Evolutionary conservation across 30 jellyfish, hydroid and myxozoan genomes (phyloP).

Genomic region (Hydractinia symbiolongicarpus): DNA sequence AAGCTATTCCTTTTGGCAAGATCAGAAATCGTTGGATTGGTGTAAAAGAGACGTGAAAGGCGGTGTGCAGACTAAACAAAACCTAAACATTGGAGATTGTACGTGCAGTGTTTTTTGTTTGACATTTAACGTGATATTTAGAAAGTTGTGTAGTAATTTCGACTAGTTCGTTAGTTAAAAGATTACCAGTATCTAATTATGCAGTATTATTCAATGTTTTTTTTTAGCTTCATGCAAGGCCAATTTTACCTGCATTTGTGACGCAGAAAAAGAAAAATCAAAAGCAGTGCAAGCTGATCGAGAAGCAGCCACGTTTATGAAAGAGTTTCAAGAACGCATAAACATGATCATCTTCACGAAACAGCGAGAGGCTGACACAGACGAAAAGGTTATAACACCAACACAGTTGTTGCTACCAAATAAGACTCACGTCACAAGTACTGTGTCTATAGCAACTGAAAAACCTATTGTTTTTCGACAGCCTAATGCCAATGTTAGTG

Average conservation of each 20-base stretch:
- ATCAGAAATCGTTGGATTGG: conserved; percentile 56
- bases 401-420: background rate
- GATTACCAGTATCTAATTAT: background rate
- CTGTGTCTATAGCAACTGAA: conserved; percentile 7
- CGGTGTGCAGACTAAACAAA: background rate
- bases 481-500: conserved; percentile 22
- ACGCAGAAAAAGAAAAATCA: conserved; percentile 42
- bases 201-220: background rate
- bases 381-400: background rate
- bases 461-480: background rate
- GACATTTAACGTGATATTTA: no score
- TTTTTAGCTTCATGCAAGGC: conserved; percentile 25
- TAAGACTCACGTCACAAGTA: background rate
- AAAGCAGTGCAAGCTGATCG: conserved; percentile 44
- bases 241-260: conserved; percentile 19
- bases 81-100: background rate
- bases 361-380: conserved; percentile 4
- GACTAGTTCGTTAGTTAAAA: background rate
- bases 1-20: conserved; percentile 72
- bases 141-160: background rate
- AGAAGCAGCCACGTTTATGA: conserved; percentile 43
- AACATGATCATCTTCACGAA: conserved; percentile 16
- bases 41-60: conserved; percentile 56
- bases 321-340: conserved; percentile 54
- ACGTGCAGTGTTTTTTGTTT: background rate